A percentile compares a stretch with the other conserved stretches of the same genome.
Evolutionary conservation across 2,797 vertebrate species (phyloP).

Genomic region (Gymnothorax reevesii): DNA sequence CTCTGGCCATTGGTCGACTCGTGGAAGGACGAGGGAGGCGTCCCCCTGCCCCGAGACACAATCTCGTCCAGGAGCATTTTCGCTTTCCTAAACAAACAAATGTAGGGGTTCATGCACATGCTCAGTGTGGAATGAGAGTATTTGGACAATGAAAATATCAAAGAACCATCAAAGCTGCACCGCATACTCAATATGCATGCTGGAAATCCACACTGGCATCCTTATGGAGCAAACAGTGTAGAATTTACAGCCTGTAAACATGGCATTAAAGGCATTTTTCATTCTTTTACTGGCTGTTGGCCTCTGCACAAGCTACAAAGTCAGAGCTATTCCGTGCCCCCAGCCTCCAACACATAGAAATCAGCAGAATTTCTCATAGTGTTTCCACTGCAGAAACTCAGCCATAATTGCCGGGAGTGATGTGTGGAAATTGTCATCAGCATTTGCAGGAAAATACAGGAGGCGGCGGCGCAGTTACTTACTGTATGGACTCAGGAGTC

Average conservation of each 20-base stretch:
- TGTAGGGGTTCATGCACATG: neutral
- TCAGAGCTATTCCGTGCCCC: neutral
- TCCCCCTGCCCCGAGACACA: conserved; percentile 84
- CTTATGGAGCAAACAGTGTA: no score
- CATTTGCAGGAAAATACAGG: neutral
- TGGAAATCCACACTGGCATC: no score
- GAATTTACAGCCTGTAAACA: no score
- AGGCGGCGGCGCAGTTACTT: conserved; percentile 58
- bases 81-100: conserved; percentile 75
- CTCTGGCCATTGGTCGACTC: conserved; percentile 84
- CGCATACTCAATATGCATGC: no score
- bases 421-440: neutral
- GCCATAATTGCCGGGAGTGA: neutral
- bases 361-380: neutral
- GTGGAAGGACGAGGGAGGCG: conserved; percentile 79
- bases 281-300: neutral
- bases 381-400: neutral
- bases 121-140: no score
- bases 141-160: neutral
- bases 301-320: neutral
- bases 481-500: conserved; percentile 77
- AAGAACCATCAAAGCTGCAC: no score
- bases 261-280: neutral
- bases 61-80: conserved; percentile 91
- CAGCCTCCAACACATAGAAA: neutral